A percentile compares a stretch with the other conserved stretches of the same genome.
Evolutionary conservation across 2,113 vertebrate species (phyloP).

Genomic region (Felis catus): F.catus_Fca126_mat1.0 CM031426.1:19748501-19749000

Average conservation of each 20-base stretch:
- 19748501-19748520: neutral
- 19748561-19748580: neutral
- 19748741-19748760: accelerated
- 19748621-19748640: neutral
- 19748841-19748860: neutral
- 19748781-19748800: accelerated
- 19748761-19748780: neutral
- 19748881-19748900: neutral
- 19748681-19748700: neutral
- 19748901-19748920: neutral
- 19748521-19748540: neutral
- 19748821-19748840: neutral
- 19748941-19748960: neutral
- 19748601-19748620: accelerated
- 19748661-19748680: neutral
- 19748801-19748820: neutral
- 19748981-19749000: neutral
- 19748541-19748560: neutral
- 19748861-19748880: neutral
- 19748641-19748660: neutral
- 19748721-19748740: neutral
- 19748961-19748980: neutral
- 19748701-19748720: neutral
- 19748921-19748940: neutral
- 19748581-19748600: neutral